Evolutionary conservation across 2,797 vertebrate genomes (phyloP).

Genomic region (Myotis findleyi): DNA sequence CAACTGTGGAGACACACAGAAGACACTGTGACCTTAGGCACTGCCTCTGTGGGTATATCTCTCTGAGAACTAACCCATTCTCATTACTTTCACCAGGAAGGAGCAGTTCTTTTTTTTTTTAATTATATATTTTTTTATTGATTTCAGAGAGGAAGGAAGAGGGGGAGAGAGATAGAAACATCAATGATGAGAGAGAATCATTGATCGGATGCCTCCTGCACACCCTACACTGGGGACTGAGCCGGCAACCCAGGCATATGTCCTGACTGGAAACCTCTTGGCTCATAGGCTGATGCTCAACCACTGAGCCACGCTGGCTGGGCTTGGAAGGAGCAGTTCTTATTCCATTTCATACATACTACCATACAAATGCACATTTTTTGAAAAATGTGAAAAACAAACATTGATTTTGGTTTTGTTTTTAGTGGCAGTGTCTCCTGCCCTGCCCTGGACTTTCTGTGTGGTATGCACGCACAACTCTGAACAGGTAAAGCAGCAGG

Average conservation of each 20-base stretch:
- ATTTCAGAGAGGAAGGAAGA: too few relatives aligned
- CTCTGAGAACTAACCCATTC: neutral
- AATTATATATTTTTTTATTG: too few relatives aligned
- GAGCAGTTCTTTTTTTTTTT: neutral
- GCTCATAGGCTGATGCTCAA: too few relatives aligned
- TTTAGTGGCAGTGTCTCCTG: neutral
- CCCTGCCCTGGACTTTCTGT: too few relatives aligned
- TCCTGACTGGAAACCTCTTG: too few relatives aligned
- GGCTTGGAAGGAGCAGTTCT: neutral
- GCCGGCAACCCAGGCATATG: too few relatives aligned
- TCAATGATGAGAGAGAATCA: too few relatives aligned
- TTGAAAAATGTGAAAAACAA: neutral
- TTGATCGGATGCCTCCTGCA: too few relatives aligned
- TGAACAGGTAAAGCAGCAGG: neutral
- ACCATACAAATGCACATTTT: neutral
- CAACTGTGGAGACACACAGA: neutral
- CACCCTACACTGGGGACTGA: too few relatives aligned
- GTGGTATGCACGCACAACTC: too few relatives aligned
- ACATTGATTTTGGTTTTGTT: neutral
- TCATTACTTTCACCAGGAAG: neutral
- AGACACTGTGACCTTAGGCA: rapidly evolving
- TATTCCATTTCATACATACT: neutral
- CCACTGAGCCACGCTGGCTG: too few relatives aligned
- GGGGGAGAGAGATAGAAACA: too few relatives aligned
- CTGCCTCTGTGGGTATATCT: neutral